Evolutionary conservation across 1,140 invertebrate genomes (phyloP), one percentile per base, ranked within the genome.

Genomic region (Hylaeus anthracinus): DNA sequence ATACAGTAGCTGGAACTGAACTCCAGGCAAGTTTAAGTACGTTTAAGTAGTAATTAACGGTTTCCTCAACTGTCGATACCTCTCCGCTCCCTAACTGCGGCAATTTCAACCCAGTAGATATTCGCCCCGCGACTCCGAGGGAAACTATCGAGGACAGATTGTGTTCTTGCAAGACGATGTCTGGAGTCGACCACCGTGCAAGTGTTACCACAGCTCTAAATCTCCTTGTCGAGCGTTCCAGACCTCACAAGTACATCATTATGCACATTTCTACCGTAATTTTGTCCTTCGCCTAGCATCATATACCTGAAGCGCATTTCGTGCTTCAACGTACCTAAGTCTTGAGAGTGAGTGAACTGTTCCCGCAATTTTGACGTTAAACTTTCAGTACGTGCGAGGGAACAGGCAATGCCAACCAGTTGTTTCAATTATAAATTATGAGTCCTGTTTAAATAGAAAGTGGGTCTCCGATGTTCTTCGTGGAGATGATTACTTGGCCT

Each of bases 241-340:
- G 77, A 85, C 64, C 81, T 79, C 71, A 73, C 87, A 84, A 89
- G 85, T 87, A 89, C 86, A 87, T 89, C 83, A 90, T 90, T 89
- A 90, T 88, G 80, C 88, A 77, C 77, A 82, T 83, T 88, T 82
- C 86, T 88, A 60, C 80, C 66, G 85, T 88, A 90, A 90, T 89
- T 88, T 88, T 86, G 81, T 86, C 80, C 81, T 87, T 79, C 83
- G 55, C 45, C 51, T 37, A 45, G 48, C 78, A n/a, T 67, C 41
- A 43, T 71, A 76, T 72, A 39, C 65, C 53, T 64, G 48, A 48
- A 86, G 41, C 60, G 85, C 73, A 74, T 86, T 86, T 61, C 71
- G 71, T 70, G 45, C 65, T 14, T 26, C 79, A 26, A 45, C 70
- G 63, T 63, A 61, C 70, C 66, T 72, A 63, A 81, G 56, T 81